Conservation (phyloP, 2,888 invertebrate genomes). For the Agapostemon virescens region DNA sequence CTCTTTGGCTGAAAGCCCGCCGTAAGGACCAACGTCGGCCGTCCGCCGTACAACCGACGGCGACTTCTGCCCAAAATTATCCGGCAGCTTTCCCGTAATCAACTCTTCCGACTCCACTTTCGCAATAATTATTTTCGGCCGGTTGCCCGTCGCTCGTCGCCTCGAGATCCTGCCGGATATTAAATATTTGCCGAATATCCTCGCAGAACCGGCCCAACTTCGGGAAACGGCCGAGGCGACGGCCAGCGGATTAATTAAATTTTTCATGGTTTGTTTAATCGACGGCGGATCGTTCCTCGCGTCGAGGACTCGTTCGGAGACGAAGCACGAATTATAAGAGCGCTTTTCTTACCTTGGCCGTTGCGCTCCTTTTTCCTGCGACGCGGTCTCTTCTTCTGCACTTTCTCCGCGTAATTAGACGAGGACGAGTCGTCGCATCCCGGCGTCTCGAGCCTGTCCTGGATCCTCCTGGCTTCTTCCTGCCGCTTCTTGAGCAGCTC, state of each 20-base stretch:
- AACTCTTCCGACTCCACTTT: constrained; percentile 35
- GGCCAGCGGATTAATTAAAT: neutral
- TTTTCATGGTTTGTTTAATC: constrained; percentile 3
- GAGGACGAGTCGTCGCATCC: constrained; percentile 72
- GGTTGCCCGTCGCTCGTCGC: neutral
- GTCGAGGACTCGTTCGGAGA: neutral
- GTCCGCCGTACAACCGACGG: constrained; percentile 6
- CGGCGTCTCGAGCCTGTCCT: constrained; percentile 52
- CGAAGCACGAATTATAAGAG: neutral
- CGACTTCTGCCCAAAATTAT: constrained; percentile 50
- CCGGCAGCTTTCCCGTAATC: constrained; percentile 38
- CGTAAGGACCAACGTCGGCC: constrained; percentile 32
- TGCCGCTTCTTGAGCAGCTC: constrained; percentile 74
- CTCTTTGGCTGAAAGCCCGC: constrained; percentile 69
- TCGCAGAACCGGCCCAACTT: neutral
- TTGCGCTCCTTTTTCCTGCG: constrained; percentile 64
- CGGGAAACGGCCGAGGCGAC: neutral
- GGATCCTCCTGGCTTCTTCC: constrained; percentile 54
- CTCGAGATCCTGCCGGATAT: neutral
- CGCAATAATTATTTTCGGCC: constrained; percentile 43
- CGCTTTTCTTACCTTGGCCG: constrained; percentile 54
- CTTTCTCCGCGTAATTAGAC: constrained; percentile 69
- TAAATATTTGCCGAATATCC: constrained; percentile 24
- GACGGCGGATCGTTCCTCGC: neutral
- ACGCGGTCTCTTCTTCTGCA: constrained; percentile 65